Percentiles rank a stretch among this genome's conserved stretches.
Evolutionary conservation across 2,888 invertebrate genomes (phyloP).

Genomic region (Scaptomyza caliginosa): DNA sequence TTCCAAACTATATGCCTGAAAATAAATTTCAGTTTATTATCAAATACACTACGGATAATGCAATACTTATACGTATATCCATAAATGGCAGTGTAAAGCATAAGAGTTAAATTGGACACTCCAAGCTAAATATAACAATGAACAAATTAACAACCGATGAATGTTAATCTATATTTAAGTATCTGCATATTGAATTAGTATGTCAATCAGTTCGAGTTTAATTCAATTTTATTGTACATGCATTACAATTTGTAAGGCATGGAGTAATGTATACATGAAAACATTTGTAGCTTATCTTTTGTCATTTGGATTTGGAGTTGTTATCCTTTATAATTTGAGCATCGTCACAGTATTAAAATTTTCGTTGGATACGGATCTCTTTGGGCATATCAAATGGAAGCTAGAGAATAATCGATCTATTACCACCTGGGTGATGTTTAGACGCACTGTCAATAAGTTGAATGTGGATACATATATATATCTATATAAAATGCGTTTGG

Average conservation of each 20-base stretch:
- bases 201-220: not conserved
- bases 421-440: constrained; percentile 14
- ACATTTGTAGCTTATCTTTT: not conserved
- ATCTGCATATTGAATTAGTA: not conserved
- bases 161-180: constrained; percentile 8
- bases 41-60: not conserved
- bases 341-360: constrained; percentile 20
- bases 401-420: not conserved
- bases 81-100: not conserved
- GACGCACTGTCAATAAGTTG: constrained; percentile 3
- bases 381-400: constrained; percentile 13
- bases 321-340: not conserved
- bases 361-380: constrained; percentile 12
- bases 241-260: no score
- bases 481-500: constrained; percentile 32
- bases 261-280: not conserved
- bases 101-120: not conserved
- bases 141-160: not conserved
- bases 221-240: not conserved
- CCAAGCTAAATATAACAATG: no score
- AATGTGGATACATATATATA: constrained; percentile 24
- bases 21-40: not conserved
- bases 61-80: not conserved
- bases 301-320: constrained; percentile 10
- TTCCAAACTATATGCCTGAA: constrained; percentile 21